Percentiles rank a stretch among this genome's conserved stretches.
phyloP scores from a whole-genome alignment of 2,113 vertebrate genomes.

The Ptyas mucosa region DNA sequence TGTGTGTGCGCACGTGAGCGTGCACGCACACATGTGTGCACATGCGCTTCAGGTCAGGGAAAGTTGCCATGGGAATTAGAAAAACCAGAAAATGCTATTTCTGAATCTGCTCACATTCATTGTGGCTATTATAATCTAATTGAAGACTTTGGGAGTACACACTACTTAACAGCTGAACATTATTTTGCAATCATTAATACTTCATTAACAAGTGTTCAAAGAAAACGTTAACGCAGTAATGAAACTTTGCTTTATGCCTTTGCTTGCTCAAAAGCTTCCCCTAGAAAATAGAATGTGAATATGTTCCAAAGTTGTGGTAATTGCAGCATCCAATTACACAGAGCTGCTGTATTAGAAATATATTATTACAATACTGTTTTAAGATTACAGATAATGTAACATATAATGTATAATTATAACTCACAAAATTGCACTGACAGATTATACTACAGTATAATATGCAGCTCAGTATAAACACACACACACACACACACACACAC shows the following conservation, averaged over 20 bases:
- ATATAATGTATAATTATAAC: background rate
- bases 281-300: background rate
- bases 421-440: background rate
- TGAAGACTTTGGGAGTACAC: background rate
- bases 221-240: background rate
- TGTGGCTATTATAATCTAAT: background rate
- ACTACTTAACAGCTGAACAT: background rate
- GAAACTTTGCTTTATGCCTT: background rate
- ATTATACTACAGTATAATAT: background rate
- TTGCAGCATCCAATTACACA: background rate
- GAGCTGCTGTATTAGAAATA: background rate
- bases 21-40: background rate
- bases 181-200: background rate
- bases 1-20: rapidly evolving
- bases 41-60: background rate
- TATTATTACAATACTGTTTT: background rate
- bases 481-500: background rate
- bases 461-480: background rate
- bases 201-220: background rate
- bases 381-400: background rate
- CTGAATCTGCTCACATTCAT: background rate
- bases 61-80: background rate
- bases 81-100: background rate
- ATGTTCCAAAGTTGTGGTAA: background rate
- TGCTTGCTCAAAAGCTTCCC: background rate